Percentiles rank a stretch among this genome's conserved stretches.
Conservation (phyloP, 1,140 invertebrate genomes). For the Telenomus remus region DNA sequence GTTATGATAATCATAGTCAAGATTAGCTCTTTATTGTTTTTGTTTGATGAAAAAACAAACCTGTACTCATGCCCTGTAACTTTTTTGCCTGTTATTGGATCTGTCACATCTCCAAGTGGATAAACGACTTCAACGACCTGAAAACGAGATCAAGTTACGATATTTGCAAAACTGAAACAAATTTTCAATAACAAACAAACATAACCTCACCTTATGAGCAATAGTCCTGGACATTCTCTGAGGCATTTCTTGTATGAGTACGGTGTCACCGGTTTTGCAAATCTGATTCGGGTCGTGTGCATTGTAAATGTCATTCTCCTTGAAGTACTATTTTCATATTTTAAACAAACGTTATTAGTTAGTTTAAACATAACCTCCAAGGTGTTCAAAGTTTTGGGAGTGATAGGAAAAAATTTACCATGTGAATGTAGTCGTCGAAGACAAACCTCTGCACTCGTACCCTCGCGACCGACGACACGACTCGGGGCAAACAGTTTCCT, state of each 20-base stretch:
- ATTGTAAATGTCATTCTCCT: conserved; percentile 81
- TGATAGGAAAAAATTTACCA: conserved; percentile 1
- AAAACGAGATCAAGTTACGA: conserved; percentile 3
- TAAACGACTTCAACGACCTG: conserved; percentile 86
- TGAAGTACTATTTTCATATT: conserved; percentile 81
- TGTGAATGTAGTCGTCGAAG: conserved; percentile 38
- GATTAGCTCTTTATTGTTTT: conserved; percentile 23
- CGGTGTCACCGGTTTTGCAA: conserved; percentile 88
- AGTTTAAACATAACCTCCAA: conserved; percentile 50
- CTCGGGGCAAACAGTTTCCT: conserved; percentile 42
- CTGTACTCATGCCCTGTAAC: conserved; percentile 81
- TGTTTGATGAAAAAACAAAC: conserved; percentile 59
- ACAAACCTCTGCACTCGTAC: conserved; percentile 37
- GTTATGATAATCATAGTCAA: too few relatives aligned
- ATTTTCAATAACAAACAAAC: conserved; percentile 8
- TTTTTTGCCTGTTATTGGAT: conserved; percentile 89
- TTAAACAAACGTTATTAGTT: conserved; percentile 34
- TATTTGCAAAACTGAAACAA: too few relatives aligned
- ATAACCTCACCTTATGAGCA: conserved; percentile 78
- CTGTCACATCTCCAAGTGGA: conserved; percentile 86
- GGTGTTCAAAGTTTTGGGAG: too few relatives aligned
- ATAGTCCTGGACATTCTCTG: conserved; percentile 84
- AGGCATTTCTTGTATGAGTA: conserved; percentile 84
- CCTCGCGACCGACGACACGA: conserved; percentile 31
- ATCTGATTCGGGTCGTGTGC: conserved; percentile 85